Evolutionary conservation across 2,113 vertebrate genomes (phyloP).

Genomic region (Pterocles gutturalis): DNA sequence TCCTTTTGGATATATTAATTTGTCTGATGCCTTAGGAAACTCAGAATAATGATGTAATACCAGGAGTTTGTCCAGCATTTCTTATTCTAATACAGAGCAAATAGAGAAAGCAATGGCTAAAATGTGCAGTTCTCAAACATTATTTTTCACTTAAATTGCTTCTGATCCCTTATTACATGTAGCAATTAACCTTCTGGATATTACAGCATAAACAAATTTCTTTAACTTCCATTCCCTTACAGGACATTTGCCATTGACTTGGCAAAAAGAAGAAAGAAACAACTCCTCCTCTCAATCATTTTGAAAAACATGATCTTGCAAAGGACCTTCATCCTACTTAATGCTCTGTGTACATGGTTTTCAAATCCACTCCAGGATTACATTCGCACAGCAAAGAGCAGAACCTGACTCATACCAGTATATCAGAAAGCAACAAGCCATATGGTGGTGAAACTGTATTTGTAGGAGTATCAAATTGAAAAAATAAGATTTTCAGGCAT

Average conservation of each 20-base stretch:
- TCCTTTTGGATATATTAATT: not conserved
- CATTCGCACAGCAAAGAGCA: not conserved
- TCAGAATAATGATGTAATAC: not conserved
- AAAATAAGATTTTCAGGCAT: not conserved
- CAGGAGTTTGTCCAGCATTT: not conserved
- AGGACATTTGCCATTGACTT: not conserved
- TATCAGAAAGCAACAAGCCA: not conserved
- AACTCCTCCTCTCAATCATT: not conserved
- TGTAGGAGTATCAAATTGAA: not conserved
- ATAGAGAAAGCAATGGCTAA: not conserved
- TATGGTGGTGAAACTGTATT: not conserved
- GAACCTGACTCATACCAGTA: not conserved
- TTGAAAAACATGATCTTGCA: not conserved
- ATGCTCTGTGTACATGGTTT: not conserved
- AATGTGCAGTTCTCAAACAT: not conserved
- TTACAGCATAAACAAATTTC: not conserved
- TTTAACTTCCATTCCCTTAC: not conserved
- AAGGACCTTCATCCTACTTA: not conserved
- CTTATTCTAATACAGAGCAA: not conserved
- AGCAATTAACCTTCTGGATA: not conserved
- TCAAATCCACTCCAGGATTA: not conserved
- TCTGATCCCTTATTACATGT: not conserved
- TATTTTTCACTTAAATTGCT: not conserved
- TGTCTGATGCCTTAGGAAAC: not conserved
- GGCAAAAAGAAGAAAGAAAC: not conserved